These are phyloP conservation scores for Bos javanicus DNA, from an alignment of 2,113 vertebrate genomes.

Conservation along the genomic window DNA sequence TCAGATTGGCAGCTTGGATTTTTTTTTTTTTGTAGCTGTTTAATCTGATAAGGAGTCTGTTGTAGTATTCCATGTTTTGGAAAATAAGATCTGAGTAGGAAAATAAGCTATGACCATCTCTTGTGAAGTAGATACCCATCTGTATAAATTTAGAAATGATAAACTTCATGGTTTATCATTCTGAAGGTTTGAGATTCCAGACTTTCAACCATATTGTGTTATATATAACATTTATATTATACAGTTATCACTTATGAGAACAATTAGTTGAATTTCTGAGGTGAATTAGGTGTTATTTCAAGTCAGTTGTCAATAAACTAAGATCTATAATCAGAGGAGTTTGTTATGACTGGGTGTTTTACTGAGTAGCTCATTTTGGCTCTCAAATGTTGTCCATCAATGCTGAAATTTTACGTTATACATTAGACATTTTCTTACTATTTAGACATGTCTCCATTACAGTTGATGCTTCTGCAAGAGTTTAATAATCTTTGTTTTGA, in stretches of 20 bases:
- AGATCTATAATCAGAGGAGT: neutral
- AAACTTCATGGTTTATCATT: neutral
- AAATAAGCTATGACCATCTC: neutral
- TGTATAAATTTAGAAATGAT: neutral
- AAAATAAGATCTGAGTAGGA: neutral
- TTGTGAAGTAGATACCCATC: neutral
- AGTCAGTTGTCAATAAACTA: neutral
- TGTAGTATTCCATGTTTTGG: neutral
- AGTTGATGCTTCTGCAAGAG: neutral
- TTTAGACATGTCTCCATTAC: neutral
- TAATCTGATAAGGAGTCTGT: neutral
- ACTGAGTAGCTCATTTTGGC: neutral
- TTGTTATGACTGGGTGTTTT: neutral
- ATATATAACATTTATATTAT: neutral
- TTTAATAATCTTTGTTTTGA: conserved; percentile 11
- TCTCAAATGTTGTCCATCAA: neutral
- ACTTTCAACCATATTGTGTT: neutral
- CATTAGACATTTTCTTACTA: neutral
- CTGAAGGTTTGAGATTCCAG: neutral
- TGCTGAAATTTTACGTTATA: neutral
- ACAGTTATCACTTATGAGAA: neutral
- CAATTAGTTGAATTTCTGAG: neutral
- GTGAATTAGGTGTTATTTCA: neutral
- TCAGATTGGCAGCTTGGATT: neutral
- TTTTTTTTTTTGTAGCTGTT: neutral